A percentile compares a stretch with the other conserved stretches of the same genome.
phyloP scores from a whole-genome alignment of 2,113 vertebrate genomes.

The Sylvilagus bachmani region DNA sequence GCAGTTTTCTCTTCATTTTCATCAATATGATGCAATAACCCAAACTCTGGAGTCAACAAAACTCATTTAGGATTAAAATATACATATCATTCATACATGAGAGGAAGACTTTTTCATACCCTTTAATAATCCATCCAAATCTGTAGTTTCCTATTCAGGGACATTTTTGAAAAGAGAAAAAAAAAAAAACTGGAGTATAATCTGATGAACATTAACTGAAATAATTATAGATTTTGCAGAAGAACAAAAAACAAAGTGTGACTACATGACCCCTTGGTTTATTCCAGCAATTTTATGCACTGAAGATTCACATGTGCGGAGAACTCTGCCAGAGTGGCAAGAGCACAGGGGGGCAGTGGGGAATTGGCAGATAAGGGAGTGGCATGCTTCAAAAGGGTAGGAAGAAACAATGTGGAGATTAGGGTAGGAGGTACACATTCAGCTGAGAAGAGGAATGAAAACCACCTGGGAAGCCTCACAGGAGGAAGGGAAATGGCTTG shows the following conservation, averaged over 20 bases:
- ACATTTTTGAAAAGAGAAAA: background rate
- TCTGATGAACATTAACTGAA: conserved; percentile 6
- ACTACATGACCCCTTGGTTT: background rate
- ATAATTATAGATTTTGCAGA: background rate
- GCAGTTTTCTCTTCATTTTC: background rate
- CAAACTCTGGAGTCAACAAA: background rate
- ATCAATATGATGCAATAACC: background rate
- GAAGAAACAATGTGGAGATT: too few species aligned
- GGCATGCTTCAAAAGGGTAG: too few species aligned
- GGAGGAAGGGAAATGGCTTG: too few species aligned
- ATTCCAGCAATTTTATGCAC: background rate
- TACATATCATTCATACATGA: background rate
- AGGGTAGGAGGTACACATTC: too few species aligned
- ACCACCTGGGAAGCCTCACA: too few species aligned
- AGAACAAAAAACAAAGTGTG: background rate
- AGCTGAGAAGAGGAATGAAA: too few species aligned
- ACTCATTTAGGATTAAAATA: conserved; percentile 16
- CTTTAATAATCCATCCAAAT: background rate
- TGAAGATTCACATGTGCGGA: background rate
- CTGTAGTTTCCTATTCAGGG: background rate
- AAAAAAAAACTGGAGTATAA: background rate
- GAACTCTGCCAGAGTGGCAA: background rate
- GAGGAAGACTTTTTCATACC: background rate
- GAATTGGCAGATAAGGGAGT: too few species aligned
- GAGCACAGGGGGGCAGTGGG: background rate